Base-by-base conservation (phyloP, 2,888 invertebrate genomes). In the Nomada goodeniana region DNA sequence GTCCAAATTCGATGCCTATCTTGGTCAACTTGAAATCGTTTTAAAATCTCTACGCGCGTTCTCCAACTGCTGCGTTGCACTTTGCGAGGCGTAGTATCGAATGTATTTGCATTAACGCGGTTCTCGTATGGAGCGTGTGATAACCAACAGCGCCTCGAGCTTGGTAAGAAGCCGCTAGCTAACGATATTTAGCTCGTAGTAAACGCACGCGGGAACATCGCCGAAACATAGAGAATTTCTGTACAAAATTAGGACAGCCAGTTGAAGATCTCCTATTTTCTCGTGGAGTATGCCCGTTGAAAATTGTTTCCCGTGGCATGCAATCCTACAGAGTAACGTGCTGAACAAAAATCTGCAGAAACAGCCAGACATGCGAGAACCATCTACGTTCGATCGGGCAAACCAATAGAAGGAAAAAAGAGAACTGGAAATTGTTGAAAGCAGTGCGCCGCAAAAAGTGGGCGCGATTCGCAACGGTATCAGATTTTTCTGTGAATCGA, bases 71-170 rank as follows among this genome's bases (percentile, higher is more conserved):
- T 73, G 61, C 60, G 53, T 60, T 52, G 47, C 52, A 64, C 59
- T 59, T 60, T 80, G 76, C 65, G 70, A 60, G 64, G 64, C 79
- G 55, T 63, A 36, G 63, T 26, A 23, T n/a, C 36, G 59, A 59
- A 23, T 23, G 53, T 80, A 65, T 80, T 76, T 76, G 65, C 76
- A 52, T 80, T 80, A 73, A 73, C 73, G 42, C 73, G 23, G 36
- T 23, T 20, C 52, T 69, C 70, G 76, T 64, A 64, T 23, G 63
- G 47, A 20, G 47, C 77, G 65, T 64, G 71, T 52, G 53, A 69
- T 57, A 55, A 75, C 61, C 57, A 53, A 73, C 73, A 36, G 55
- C 53, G 15, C 13, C 50, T 1, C 11, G 10, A 3, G 44, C 55
- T 68, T 23, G 74, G 57, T 47, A 15, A 13, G 50, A 47, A 52